Base-by-base conservation (phyloP, 2,113 vertebrate species). In the Pycnonotus jocosus region DNA sequence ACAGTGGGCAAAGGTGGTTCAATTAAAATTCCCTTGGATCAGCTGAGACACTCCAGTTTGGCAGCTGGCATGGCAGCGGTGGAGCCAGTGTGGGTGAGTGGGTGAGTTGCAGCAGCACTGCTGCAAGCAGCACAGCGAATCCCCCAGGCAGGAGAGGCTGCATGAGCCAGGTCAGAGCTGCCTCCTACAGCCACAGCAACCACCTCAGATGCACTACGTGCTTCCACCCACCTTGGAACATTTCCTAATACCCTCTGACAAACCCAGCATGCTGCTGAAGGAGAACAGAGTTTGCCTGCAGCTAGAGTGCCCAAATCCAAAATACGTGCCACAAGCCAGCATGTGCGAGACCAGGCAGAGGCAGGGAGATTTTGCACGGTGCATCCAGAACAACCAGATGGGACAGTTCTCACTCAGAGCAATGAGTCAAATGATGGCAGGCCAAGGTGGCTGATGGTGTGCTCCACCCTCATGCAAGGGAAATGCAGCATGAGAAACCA, bases 201-300 rank as follows among this genome's bases (percentile, higher is more conserved):
- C 14, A 6, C 45, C 68, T 73, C 42, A 83, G 76, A 81, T 24
- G 35, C 18, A 25, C 68, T 83, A 22, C 0, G 1, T 92, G 76
- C 76, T 86, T 92, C 94, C 92, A 91, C 86, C 88, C 80, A 78
- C 76, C 64, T 54, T 0, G 0, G 64, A 88, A 90, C 53, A 76
- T 93, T 95, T 94, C 92, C 77, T 84, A 95, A 94, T 14, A 90
- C 24, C 80, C 30, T 91, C 44, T 4, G 2, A 94, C 77, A 86
- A 95, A 81, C 38, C 38, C 82, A 74, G 54, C 27, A 58, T 0
- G 5, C 42, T 1, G 2, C 64, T 6, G 1, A 82, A 82, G 72
- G 42, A 94, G 91, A 92, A 93, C 86, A 95, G 76, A 60, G 72
- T 73, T 92, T 93, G 94, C 89, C 96, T 92, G 86, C 64, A 92